Percentiles rank a stretch among this genome's conserved stretches.
Conservation (phyloP, 1,140 invertebrate genomes). For the Streblospio benedicti region DNA sequence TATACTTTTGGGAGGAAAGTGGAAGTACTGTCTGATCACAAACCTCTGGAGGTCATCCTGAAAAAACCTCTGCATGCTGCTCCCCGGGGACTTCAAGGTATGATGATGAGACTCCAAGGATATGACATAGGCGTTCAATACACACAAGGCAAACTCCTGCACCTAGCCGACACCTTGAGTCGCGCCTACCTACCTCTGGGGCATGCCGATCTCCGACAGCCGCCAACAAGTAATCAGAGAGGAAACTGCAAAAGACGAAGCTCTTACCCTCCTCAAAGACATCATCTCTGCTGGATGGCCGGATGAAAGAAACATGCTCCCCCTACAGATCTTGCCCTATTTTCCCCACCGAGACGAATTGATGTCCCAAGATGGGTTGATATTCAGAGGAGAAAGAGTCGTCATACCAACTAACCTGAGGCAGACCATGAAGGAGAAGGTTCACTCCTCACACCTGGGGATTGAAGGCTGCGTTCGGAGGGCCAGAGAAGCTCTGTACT, state of each 20-base stretch:
- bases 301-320: neutral
- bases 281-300: neutral
- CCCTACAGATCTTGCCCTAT: neutral
- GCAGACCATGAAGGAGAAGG: too few relatives aligned
- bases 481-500: neutral
- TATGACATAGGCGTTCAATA: conserved; percentile 46
- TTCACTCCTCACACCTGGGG: too few relatives aligned
- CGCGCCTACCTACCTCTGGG: neutral
- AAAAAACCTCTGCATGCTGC: conserved; percentile 41
- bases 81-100: conserved; percentile 42
- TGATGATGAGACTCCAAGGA: conserved; percentile 43
- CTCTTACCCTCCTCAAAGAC: neutral
- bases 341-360: neutral
- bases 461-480: too few relatives aligned
- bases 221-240: neutral
- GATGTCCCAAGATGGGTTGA: neutral
- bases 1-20: conserved; percentile 38
- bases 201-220: neutral
- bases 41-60: conserved; percentile 40
- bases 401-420: too few relatives aligned
- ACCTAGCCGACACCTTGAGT: conserved; percentile 35
- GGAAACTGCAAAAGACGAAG: neutral
- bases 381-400: too few relatives aligned
- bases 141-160: conserved; percentile 39
- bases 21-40: conserved; percentile 31